Evolutionary conservation across 1,140 invertebrate genomes (phyloP), one percentile per base, ranked within the genome.

Genomic region (Helicoverpa armigera): DNA sequence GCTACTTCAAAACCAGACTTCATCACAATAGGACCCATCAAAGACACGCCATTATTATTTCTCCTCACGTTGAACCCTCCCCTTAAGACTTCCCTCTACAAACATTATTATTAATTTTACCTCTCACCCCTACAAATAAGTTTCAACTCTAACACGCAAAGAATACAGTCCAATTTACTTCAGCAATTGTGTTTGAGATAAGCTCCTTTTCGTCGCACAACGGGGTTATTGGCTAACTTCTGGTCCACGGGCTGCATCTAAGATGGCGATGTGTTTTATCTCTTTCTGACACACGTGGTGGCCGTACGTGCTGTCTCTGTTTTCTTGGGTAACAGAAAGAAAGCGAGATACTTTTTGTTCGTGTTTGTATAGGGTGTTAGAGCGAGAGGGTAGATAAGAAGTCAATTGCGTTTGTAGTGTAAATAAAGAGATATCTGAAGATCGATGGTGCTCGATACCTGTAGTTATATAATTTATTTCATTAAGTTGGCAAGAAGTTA

Each of bases 171-270:
- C 81, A 86, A 89, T 86, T 87, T 86, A n/a, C 81, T 67, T 79
- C 56, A 74, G 53, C 82, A 77, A 85, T 84, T 81, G 78, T 75
- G 77, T 81, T 70, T 31, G 67, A 85, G 79, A 87, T 91, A 87
- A 76, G 89, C 75, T 83, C 82, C 86, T 92, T 89, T 85, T 87
- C 70, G 61, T 76, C 58, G 60, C 83, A 81, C 86, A 83, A 82
- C 78, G 82, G 86, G 86, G 88, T 93, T 92, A 93, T 93, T 91
- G 91, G 92, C 91, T 91, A 91, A 93, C 88, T 93, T 93, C 88
- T 91, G 92, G 92, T 93, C 91, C 91, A 88, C 84, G 84, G 88
- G 86, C 88, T 93, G 92, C 92, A 93, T 92, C 92, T 92, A 93
- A 92, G 92, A 92, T 94, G 92, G 92, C 92, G 92, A 87, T 84